Base-by-base conservation (phyloP, 1,140 invertebrate genomes). In the Tigriopus japonicus region DNA sequence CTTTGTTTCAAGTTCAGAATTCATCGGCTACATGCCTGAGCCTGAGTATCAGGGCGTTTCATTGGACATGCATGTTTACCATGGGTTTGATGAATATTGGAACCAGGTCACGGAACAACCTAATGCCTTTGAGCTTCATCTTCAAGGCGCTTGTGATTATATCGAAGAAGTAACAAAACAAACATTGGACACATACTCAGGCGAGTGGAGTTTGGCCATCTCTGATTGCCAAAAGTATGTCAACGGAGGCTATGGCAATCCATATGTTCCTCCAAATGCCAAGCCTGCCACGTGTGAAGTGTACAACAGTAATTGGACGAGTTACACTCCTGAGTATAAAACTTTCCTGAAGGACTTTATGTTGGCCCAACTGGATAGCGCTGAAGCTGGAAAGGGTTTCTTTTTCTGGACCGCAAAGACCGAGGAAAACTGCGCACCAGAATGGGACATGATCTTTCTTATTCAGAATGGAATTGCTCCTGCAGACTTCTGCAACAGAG, bases 151-250 rank as follows among this genome's bases (percentile, higher is more conserved):
- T 24, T 55, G 53, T 24, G 45, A 10, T 2, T 17, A 6, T 49
- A 17, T 5, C 5, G 45, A 17, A 21, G 45, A 49, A 49, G 9
- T 35, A 9, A 35, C 28, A 5, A 9, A 35, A 35, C 9, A 3
- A 35, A 35, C 28, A 3, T 5, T 49, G 45, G n/a, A 21, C 6
- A 6, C 12, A 12, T 2, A 5, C 17, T 1, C 17, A 45, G 56
- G 56, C 51, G 56, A 58, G 42, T 58, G 28, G 24, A 35, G 23
- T 17, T 41, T 58, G 40, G 56, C 56, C 40, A 41, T 51, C 56
- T 13, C 7, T 5, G 56, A 58, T 17, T 58, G 56, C 21, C 56
- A 58, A 17, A 58, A 58, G 40, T 58, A 58, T n/a, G 3, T 58
- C 6, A 9, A 15, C 40, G 56, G 56, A 5, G 56, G 56, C n/a